A percentile compares a stretch with the other conserved stretches of the same genome.
Conservation (phyloP, 2,888 invertebrate species). For the Amaurobius ferox region DNA sequence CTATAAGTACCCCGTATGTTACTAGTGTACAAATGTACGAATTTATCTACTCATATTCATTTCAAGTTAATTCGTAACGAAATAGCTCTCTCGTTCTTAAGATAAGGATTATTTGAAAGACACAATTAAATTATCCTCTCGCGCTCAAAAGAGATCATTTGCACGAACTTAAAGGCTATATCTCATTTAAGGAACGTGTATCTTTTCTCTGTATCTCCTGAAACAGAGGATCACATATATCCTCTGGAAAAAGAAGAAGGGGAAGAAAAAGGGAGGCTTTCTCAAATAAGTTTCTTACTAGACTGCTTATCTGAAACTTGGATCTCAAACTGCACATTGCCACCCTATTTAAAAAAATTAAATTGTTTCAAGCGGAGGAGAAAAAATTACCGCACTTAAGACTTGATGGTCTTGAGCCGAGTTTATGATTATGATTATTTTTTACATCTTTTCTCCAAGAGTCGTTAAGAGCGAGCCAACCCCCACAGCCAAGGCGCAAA, state of each 20-base stretch:
- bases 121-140: background rate
- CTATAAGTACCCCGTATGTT: no score
- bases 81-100: background rate
- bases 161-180: constrained; percentile 12
- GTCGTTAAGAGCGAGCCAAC: constrained; percentile 53
- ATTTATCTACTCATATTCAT: no score
- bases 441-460: constrained; percentile 18
- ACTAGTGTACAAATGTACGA: no score
- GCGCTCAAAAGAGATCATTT: background rate
- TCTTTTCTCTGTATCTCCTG: constrained; percentile 15
- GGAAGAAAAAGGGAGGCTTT: background rate
- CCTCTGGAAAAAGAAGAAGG: background rate
- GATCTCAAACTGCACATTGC: constrained; percentile 68
- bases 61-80: no score
- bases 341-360: constrained; percentile 69
- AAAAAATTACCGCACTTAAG: constrained; percentile 65
- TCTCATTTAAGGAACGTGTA: constrained; percentile 48
- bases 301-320: constrained; percentile 47
- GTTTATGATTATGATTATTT: constrained; percentile 24
- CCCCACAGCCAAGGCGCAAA: constrained; percentile 15
- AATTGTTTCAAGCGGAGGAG: constrained; percentile 42
- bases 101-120: background rate
- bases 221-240: background rate
- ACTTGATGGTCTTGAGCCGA: constrained; percentile 35
- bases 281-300: constrained; percentile 44